A percentile compares a stretch with the other conserved stretches of the same genome.
Evolutionary conservation across 2,797 vertebrate genomes (phyloP).

Genomic region (Phoxinus dragarum): DNA sequence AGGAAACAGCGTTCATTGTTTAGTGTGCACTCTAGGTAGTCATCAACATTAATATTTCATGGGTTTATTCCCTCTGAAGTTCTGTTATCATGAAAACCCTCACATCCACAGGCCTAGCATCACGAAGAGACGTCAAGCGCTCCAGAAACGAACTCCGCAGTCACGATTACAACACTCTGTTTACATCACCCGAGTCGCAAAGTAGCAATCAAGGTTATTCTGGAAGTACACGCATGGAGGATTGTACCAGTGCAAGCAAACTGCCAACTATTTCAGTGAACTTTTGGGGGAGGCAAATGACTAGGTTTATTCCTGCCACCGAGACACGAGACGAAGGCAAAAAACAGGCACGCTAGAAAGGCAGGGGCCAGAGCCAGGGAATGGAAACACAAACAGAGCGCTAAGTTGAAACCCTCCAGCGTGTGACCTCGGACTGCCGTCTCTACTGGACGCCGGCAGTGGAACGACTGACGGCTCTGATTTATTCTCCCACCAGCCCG

Average conservation of each 20-base stretch:
- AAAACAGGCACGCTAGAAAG: conserved; percentile 1
- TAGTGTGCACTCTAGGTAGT: conserved; percentile 20
- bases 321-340: conserved; percentile 16
- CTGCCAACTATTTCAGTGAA: conserved; percentile 9
- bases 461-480: conserved; percentile 25
- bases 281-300: conserved; percentile 38
- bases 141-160: neutral
- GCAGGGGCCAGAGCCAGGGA: conserved; percentile 4
- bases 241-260: neutral
- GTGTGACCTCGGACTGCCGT: conserved; percentile 27
- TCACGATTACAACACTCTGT: neutral
- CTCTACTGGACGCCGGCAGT: conserved; percentile 25
- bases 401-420: conserved; percentile 8
- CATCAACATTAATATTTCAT: conserved; percentile 32
- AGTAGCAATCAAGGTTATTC: conserved; percentile 28
- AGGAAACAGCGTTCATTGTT: conserved; percentile 19
- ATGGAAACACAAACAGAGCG: conserved; percentile 49
- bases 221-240: conserved; percentile 1
- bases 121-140: neutral
- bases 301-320: conserved; percentile 27
- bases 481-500: conserved; percentile 30
- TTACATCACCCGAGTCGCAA: neutral
- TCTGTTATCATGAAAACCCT: neutral
- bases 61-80: conserved; percentile 21
- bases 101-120: conserved; percentile 4